Percentiles rank a stretch among this genome's conserved stretches.
phyloP scores from a whole-genome alignment of 2,797 vertebrate genomes.

The Myotis findleyi region DNA sequence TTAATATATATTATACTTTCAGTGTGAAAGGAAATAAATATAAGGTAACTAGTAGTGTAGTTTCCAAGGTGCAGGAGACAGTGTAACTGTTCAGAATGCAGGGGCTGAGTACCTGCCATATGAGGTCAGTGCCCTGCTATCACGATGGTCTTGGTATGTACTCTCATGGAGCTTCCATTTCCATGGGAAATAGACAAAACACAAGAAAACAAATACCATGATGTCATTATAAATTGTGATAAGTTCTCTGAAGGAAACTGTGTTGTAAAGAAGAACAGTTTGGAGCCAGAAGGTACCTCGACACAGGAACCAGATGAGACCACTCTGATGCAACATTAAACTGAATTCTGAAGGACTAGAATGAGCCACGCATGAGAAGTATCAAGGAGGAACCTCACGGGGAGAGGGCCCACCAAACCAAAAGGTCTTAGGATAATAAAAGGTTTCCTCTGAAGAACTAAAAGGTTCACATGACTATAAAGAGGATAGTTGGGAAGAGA shows the following conservation, averaged over 20 bases:
- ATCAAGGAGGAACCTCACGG: neutral
- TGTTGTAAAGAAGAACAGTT: neutral
- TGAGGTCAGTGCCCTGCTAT: neutral
- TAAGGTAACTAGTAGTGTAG: neutral
- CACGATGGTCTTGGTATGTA: neutral
- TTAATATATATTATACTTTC: neutral
- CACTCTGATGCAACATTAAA: neutral
- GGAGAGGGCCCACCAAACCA: neutral
- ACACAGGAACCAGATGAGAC: neutral
- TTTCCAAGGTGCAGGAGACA: neutral
- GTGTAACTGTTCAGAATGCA: neutral
- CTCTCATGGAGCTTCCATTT: neutral
- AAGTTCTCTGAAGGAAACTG: neutral
- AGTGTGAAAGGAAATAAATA: neutral
- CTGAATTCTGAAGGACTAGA: neutral
- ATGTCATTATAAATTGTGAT: neutral
- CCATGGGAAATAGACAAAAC: neutral
- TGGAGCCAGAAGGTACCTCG: neutral
- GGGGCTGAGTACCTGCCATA: too few species aligned
- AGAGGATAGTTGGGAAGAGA: neutral
- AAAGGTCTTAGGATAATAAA: neutral
- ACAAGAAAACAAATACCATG: neutral
- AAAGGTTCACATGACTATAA: neutral
- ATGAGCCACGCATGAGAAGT: neutral
- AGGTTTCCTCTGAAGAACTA: neutral